phyloP scores from a whole-genome alignment of 1,140 invertebrate species.

The Gryllus bimaculatus region DNA sequence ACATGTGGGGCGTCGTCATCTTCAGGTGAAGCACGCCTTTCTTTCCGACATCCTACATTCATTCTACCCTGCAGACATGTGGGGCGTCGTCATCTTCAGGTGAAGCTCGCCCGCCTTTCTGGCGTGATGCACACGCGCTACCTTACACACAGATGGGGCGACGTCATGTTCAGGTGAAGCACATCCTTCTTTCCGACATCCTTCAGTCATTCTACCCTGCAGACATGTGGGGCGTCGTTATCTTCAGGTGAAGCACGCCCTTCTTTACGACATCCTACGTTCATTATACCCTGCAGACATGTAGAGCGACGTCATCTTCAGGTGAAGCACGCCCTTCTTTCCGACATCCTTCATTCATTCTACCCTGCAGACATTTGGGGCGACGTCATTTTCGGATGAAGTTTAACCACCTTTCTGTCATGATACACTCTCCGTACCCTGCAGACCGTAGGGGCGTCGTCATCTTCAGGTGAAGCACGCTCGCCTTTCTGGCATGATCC shows the following conservation, averaged over 20 bases:
- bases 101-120: conserved; percentile 60
- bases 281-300: conserved; percentile 49
- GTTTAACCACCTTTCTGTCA: no score
- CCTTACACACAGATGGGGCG: conserved; percentile 64
- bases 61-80: conserved; percentile 53
- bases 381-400: no score
- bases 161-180: conserved; percentile 62
- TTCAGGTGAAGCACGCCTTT: conserved; percentile 62
- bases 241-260: conserved; percentile 57
- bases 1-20: conserved; percentile 66
- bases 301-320: conserved; percentile 28
- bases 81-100: conserved; percentile 69
- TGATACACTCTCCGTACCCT: no score
- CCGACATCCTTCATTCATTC: conserved; percentile 63
- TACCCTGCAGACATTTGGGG: conserved; percentile 64
- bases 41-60: conserved; percentile 69
- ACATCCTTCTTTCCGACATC: conserved; percentile 69
- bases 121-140: conserved; percentile 57
- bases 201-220: conserved; percentile 51
- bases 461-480: conserved; percentile 61
- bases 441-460: conserved; percentile 72
- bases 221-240: conserved; percentile 65
- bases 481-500: conserved; percentile 76
- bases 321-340: conserved; percentile 57
- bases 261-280: conserved; percentile 75